phyloP scores from a whole-genome alignment of 2,797 vertebrate genomes.

The Allenopithecus nigroviridis region DNA sequence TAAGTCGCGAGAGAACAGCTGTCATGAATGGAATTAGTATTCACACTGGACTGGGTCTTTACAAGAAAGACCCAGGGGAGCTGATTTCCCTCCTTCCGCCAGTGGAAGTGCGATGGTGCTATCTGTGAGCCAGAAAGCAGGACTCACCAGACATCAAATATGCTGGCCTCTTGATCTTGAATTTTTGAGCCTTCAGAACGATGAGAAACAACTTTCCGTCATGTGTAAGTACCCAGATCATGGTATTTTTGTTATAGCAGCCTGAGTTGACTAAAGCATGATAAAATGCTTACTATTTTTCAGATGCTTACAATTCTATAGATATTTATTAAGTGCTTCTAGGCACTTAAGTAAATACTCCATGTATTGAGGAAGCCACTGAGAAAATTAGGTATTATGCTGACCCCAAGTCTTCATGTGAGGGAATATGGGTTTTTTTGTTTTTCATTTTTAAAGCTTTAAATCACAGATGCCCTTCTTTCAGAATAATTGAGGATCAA shows the following conservation, averaged over 20 bases:
- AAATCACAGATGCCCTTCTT: background rate
- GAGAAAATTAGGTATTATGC: background rate
- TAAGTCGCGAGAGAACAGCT: background rate
- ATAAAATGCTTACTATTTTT: background rate
- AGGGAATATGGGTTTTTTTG: background rate
- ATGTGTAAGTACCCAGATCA: background rate
- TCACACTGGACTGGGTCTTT: background rate
- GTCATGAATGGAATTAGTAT: background rate
- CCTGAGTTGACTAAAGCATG: background rate
- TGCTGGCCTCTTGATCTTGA: background rate
- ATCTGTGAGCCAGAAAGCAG: background rate
- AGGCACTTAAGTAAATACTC: background rate
- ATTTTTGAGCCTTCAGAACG: background rate
- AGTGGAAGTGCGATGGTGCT: background rate
- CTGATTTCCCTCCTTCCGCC: background rate
- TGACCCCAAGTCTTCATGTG: background rate
- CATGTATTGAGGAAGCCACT: background rate
- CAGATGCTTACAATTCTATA: background rate
- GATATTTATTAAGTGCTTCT: background rate
- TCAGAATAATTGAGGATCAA: background rate
- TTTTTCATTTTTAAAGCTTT: background rate
- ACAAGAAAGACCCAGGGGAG: background rate
- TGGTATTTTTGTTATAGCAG: background rate
- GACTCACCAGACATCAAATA: background rate
- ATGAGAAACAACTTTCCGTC: background rate